Percentiles rank a stretch among this genome's conserved stretches.
Conservation (phyloP, 2,113 vertebrate genomes). For the Nipponia nippon region DNA sequence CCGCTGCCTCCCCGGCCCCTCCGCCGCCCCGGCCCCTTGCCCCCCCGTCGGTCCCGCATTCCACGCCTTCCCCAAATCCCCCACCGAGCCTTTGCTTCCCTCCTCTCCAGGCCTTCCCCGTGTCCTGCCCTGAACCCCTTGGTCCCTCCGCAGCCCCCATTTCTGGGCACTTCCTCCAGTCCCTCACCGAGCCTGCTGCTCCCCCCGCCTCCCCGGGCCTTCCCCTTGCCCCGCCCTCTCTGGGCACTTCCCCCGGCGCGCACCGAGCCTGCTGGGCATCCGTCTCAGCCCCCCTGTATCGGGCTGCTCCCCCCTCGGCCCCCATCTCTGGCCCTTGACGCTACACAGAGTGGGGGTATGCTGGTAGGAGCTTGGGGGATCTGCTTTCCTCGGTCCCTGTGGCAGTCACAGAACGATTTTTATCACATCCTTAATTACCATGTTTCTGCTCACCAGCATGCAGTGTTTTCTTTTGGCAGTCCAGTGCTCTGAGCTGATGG, state of each 20-base stretch:
- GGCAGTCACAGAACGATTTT: not conserved
- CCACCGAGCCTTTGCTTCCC: not conserved
- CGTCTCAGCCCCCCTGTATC: accelerated
- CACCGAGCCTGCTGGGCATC: not conserved
- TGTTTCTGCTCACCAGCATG: accelerated
- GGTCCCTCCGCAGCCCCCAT: accelerated
- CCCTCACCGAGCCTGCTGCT: accelerated
- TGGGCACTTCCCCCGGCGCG: accelerated
- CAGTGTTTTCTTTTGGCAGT: not conserved
- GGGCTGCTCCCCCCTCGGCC: accelerated
- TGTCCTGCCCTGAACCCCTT: accelerated
- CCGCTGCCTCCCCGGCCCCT: not conserved
- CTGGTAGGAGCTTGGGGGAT: not conserved
- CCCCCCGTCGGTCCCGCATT: accelerated
- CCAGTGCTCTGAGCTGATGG: not conserved
- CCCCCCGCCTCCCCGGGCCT: no score
- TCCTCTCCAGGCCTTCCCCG: no score
- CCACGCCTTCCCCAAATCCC: no score
- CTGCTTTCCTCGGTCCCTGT: not conserved
- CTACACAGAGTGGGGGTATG: accelerated
- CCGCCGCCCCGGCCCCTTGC: no score
- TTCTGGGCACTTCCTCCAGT: not conserved
- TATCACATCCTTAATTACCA: accelerated
- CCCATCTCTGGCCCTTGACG: not conserved
- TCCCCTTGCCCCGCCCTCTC: no score